These are phyloP conservation scores for Diachrysia chrysitis DNA, from an alignment of 2,888 invertebrate genomes.

Conservation along the genomic window DNA sequence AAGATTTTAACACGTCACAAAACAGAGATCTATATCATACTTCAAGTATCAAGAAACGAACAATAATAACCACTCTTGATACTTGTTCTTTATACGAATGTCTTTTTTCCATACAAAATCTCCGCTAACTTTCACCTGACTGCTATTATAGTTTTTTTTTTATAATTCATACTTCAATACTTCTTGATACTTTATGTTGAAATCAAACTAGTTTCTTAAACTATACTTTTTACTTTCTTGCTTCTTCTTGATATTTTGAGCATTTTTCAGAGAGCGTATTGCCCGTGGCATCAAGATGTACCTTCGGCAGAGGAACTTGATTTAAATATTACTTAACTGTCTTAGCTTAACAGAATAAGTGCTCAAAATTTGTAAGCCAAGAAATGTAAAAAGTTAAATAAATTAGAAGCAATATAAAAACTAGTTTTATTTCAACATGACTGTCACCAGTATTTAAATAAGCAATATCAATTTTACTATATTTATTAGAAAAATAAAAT, in stretches of 20 bases:
- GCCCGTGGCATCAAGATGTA: background rate
- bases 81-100: no score
- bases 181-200: slow-evolving; percentile 2
- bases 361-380: slow-evolving; percentile 4
- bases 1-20: no score
- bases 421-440: slow-evolving; percentile 5
- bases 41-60: no score
- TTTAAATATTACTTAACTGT: background rate
- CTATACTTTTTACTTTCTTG: background rate
- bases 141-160: no score
- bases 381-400: slow-evolving; percentile 1
- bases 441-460: no score
- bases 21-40: no score
- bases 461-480: no score
- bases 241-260: background rate
- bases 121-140: background rate
- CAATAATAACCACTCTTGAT: no score
- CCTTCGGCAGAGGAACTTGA: background rate
- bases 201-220: slow-evolving; percentile 6
- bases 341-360: background rate
- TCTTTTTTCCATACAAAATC: background rate
- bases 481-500: no score
- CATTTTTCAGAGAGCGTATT: background rate
- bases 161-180: no score
- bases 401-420: background rate